Base-by-base conservation (phyloP, 1,140 invertebrate genomes). In the Thereuonema tuberculata region DNA sequence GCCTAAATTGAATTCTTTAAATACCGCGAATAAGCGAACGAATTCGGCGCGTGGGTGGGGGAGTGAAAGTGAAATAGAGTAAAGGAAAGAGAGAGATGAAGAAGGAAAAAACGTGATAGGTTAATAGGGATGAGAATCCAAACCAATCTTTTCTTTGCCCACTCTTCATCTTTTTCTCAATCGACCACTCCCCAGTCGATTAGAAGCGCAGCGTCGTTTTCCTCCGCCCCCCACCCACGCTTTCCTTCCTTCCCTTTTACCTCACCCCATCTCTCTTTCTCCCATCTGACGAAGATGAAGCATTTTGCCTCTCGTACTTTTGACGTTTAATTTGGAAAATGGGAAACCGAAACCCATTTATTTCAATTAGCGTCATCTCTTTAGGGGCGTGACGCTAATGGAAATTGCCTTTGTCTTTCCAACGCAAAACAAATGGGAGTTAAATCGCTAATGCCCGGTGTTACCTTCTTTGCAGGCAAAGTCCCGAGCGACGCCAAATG, bases 241-340 rank as follows among this genome's bases (percentile, higher is more conserved):
- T 37, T 17, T 37, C 31, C 17, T 17, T 37, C 31, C 17, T 17
- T 37, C 31, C 17, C 31, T 49, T 15, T n/a, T 17, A 61, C 56
- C n/a, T n/a, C n/a, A n/a, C n/a, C n/a, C n/a, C n/a, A n/a, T 14
- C 46, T 24, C 17, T n/a, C 25, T 37, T 20, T 48, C 15, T 37
- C 31, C 17, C 31, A 17, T 37, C 31, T 25, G 26, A 58, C 20
- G 2, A 58, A 46, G 56, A 50, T 24, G 48, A 50, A 50, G 48
- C 48, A 24, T 50, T 50, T 50, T 50, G 48, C 48, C 48, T 14
- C 21, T 5, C 48, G 3, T 50, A 50, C 23, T 46, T 70, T 72
- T 75, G 74, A 75, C 74, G 72, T 75, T 75, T 75, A 75, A 75
- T 75, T 73, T 75, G 74, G 74, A 74, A 75, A 75, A 75, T 75